Percentiles rank a stretch among this genome's conserved stretches.
phyloP scores from a whole-genome alignment of 2,888 invertebrate genomes.

The Mimachlamys varia region DNA sequence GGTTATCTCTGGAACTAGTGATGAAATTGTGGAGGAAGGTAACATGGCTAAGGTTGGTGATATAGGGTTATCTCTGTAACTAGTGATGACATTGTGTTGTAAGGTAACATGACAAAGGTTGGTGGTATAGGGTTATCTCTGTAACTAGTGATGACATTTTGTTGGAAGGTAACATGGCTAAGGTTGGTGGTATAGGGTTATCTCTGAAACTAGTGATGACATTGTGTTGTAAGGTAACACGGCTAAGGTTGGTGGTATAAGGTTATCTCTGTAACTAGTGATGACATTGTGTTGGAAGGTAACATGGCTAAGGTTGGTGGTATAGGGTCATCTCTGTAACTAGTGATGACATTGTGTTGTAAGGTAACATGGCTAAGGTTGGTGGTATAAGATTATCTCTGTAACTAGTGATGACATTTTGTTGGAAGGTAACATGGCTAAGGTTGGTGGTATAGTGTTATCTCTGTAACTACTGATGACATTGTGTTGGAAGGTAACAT shows the following conservation, averaged over 20 bases:
- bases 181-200: conserved; percentile 67
- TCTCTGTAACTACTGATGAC: conserved; percentile 41
- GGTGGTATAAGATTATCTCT: not conserved
- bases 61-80: not conserved
- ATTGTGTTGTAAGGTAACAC: conserved; percentile 74
- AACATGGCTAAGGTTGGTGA: conserved; percentile 74
- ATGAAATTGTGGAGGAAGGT: conserved; percentile 73
- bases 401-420: conserved; percentile 67
- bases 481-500: conserved; percentile 74
- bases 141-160: conserved; percentile 67
- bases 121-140: not conserved
- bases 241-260: conserved; percentile 72
- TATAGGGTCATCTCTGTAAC: not conserved
- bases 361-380: conserved; percentile 77
- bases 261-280: conserved; percentile 38
- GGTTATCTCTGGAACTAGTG: conserved; percentile 38
- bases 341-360: conserved; percentile 69
- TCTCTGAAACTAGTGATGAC: conserved; percentile 48
- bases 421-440: conserved; percentile 71
- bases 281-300: conserved; percentile 73
- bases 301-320: conserved; percentile 74
- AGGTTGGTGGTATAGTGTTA: conserved; percentile 67
- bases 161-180: conserved; percentile 71
- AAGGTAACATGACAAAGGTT: conserved; percentile 77
- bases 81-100: conserved; percentile 69